Evolutionary conservation across 1,140 invertebrate genomes (phyloP), one percentile per base, ranked within the genome.

Genomic region (Heliconius himera): DNA sequence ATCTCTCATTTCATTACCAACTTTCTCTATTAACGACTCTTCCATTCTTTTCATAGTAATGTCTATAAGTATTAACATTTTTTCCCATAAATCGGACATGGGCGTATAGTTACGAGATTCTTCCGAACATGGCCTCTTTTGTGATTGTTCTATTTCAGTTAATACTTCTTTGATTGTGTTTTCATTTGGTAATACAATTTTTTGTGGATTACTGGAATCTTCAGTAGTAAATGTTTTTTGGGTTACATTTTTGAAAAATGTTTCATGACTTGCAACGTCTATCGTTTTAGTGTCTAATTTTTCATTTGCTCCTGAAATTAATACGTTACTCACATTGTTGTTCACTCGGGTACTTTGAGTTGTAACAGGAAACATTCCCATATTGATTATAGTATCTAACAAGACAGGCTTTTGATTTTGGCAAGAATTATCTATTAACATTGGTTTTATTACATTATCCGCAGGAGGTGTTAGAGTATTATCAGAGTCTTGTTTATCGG

Each of bases 11-110:
- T 92, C 88, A 33, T 76, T 85, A 20, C 84, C 54, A 60, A 92
- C 88, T 82, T 86, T 92, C 18, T 92, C 85, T n/a, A 84, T 81
- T 56, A 93, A 49, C 13, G 87, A 85, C 26, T 87, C 81, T 77
- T 91, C 90, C 56, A 93, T 79, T 83, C 78, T 89, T 81, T 87
- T 88, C 1, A 91, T 74, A 46, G 88, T 81, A n/a, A 87, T 76
- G 75, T 93, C 89, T 46, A 93, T 74, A 33, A 83, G 80, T 78
- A 86, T 49, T 8, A 82, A 82, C 38, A 93, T 49, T 70, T 84
- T 88, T 26, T 91, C 89, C 86, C 87, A 91, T 11, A 92, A 79
- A 73, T 93, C 91, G 18, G 77, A 70, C 82, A 79, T 76, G 18
- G 81, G 73, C 3, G 84, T 83, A 77, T 82, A 78, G 56, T 81